These are phyloP conservation scores for Zaprionus gabonicus DNA, from an alignment of 1,140 invertebrate species.

Conservation along the genomic window DNA sequence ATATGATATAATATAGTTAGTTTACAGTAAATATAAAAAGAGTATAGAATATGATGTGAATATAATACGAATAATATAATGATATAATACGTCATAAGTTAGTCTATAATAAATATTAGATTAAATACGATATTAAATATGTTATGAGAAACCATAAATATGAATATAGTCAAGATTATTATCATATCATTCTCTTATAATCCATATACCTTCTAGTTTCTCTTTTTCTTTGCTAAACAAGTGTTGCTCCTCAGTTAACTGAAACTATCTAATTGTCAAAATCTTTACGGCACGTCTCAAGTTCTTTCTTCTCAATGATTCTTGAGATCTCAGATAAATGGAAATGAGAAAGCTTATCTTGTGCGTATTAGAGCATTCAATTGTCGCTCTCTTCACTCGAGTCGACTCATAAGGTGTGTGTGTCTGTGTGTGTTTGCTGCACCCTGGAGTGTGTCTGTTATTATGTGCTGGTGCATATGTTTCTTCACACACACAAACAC, in stretches of 20 bases:
- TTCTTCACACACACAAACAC: background rate
- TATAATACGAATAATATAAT: too few relatives aligned
- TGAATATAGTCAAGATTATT: background rate
- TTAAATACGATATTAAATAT: background rate
- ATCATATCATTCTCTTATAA: background rate
- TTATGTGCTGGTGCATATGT: constrained; percentile 1
- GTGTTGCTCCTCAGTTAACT: background rate
- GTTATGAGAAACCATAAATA: background rate
- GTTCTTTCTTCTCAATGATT: background rate
- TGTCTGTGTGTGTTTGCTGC: constrained; percentile 11
- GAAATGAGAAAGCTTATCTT: background rate
- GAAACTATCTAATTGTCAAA: background rate
- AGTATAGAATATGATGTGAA: too few relatives aligned
- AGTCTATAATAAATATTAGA: too few relatives aligned
- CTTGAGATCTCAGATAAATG: background rate
- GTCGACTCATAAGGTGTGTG: constrained; percentile 15
- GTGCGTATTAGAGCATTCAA: constrained; percentile 10
- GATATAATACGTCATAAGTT: too few relatives aligned
- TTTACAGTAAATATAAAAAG: too few relatives aligned
- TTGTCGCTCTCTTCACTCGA: constrained; percentile 17
- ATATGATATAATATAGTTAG: background rate
- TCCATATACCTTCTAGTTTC: background rate
- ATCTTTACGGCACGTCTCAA: background rate
- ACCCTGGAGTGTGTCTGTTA: constrained; percentile 28
- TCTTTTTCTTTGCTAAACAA: background rate